phyloP scores from a whole-genome alignment of 2,113 vertebrate species.

The Albula glossodonta region DNA sequence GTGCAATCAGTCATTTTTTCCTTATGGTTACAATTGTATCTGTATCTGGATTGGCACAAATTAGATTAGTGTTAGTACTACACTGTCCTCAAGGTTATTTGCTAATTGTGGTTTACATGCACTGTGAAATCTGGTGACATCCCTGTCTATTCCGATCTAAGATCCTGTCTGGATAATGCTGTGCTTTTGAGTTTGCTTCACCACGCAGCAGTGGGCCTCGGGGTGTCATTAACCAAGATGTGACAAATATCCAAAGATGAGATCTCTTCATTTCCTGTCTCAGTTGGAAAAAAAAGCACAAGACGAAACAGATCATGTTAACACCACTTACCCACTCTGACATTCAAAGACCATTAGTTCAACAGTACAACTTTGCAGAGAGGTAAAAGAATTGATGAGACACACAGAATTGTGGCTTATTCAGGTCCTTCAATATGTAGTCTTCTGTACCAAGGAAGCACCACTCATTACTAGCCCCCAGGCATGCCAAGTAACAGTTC shows the following conservation, averaged over 20 bases:
- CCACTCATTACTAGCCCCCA: not conserved
- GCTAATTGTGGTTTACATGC: not conserved
- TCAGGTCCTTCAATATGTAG: not conserved
- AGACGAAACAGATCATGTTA: not conserved
- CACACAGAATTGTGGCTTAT: not conserved
- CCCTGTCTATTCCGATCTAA: not conserved
- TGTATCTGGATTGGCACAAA: not conserved
- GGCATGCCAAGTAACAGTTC: not conserved
- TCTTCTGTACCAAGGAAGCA: not conserved
- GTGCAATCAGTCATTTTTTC: not conserved
- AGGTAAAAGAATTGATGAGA: not conserved
- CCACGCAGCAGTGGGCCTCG: not conserved
- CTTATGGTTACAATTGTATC: not conserved
- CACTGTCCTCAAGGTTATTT: not conserved
- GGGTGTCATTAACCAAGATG: constrained; percentile 6
- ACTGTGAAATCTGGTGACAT: not conserved
- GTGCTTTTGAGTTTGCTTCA: not conserved
- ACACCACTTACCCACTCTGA: not conserved
- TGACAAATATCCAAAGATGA: not conserved
- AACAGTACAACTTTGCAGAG: not conserved
- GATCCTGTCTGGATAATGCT: constrained; percentile 6
- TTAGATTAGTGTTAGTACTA: not conserved
- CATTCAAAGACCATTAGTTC: not conserved
- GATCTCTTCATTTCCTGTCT: constrained; percentile 10
- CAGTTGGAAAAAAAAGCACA: not conserved